These are phyloP conservation scores for Microplitis deprimator DNA, from an alignment of 2,888 invertebrate species.

Conservation along the genomic window DNA sequence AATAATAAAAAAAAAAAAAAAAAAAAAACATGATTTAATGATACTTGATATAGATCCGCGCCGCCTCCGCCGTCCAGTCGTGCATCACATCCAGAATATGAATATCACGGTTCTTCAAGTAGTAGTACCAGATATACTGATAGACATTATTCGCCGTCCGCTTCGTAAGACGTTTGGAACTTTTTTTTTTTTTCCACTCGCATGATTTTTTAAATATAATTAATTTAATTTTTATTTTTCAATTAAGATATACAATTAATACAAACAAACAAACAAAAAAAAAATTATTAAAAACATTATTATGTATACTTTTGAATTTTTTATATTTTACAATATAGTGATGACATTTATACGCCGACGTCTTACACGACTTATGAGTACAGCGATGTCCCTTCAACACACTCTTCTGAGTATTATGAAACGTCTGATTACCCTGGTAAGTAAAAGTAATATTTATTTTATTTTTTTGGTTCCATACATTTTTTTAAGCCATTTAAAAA, in stretches of 20 bases:
- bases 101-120: slow-evolving; percentile 64
- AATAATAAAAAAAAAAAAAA: neutral
- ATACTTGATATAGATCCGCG: slow-evolving; percentile 57
- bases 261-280: slow-evolving; percentile 17
- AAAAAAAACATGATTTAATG: slow-evolving; percentile 36
- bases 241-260: slow-evolving; percentile 12
- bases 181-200: slow-evolving; percentile 10
- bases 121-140: slow-evolving; percentile 65
- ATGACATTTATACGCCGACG: slow-evolving; percentile 62
- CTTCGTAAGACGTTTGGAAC: slow-evolving; percentile 57
- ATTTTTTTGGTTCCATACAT: neutral
- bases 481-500: neutral
- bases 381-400: slow-evolving; percentile 65
- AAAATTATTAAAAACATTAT: slow-evolving; percentile 12
- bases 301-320: slow-evolving; percentile 1
- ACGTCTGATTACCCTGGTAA: slow-evolving; percentile 72
- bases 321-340: slow-evolving; percentile 49
- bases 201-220: slow-evolving; percentile 12
- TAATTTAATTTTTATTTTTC: neutral
- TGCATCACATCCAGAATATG: slow-evolving; percentile 70
- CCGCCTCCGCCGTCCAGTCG: slow-evolving; percentile 55
- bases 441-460: slow-evolving; percentile 42
- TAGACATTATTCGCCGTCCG: slow-evolving; percentile 64
- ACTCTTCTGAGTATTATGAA: slow-evolving; percentile 72
- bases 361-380: slow-evolving; percentile 67